Conservation (phyloP, 2,888 invertebrate species). For the Hydropsyche betteni region DNA sequence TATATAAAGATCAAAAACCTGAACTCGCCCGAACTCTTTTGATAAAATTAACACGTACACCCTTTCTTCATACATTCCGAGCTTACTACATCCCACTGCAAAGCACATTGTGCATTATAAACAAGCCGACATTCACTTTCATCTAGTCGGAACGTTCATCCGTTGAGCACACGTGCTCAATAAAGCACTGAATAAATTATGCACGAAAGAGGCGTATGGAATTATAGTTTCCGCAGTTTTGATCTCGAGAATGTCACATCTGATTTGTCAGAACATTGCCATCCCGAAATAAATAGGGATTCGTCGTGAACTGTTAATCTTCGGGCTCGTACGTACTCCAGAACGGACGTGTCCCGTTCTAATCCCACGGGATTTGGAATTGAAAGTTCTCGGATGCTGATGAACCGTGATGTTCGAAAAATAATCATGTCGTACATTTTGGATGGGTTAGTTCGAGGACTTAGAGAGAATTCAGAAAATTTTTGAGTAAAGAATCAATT, state of each 20-base stretch:
- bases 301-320: slow-evolving; percentile 3
- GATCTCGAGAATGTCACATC: slow-evolving; percentile 38
- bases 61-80: too few relatives aligned
- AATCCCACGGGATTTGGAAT: slow-evolving; percentile 21
- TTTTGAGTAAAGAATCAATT: too few relatives aligned
- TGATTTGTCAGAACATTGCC: slow-evolving; percentile 36
- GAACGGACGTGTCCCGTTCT: slow-evolving; percentile 28
- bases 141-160: not conserved
- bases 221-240: slow-evolving; percentile 35
- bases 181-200: not conserved
- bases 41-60: too few relatives aligned
- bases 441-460: too few relatives aligned
- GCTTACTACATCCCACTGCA: too few relatives aligned
- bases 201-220: slow-evolving; percentile 3
- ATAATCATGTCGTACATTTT: too few relatives aligned
- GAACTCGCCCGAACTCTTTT: too few relatives aligned
- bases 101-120: not conserved
- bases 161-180: not conserved
- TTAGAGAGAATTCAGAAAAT: too few relatives aligned
- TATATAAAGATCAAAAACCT: too few relatives aligned
- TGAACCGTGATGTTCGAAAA: too few relatives aligned
- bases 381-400: not conserved
- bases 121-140: not conserved
- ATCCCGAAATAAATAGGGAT: slow-evolving; percentile 39
- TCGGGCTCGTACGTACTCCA: not conserved